phyloP scores from a whole-genome alignment of 2,797 vertebrate species.

The Ctenosaura bakeri region DNA sequence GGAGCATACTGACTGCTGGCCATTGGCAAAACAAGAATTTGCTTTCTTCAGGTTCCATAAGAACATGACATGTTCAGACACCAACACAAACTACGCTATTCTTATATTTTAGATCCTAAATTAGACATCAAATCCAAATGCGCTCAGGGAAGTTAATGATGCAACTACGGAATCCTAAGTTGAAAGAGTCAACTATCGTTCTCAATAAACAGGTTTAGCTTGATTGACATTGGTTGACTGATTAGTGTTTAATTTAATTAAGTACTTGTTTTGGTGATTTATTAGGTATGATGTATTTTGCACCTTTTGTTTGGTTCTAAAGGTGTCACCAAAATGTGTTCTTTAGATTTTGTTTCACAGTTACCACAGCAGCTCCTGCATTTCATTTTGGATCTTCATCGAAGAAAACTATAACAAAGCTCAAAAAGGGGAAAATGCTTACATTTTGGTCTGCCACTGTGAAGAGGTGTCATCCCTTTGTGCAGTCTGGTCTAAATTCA shows the following conservation, averaged over 20 bases:
- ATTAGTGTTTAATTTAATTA: too few relatives aligned
- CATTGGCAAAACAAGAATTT: background rate
- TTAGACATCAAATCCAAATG: background rate
- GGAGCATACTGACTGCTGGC: background rate
- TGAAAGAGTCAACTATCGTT: background rate
- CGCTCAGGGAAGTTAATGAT: background rate
- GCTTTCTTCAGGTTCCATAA: background rate
- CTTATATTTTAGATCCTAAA: background rate
- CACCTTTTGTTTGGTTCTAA: too few relatives aligned
- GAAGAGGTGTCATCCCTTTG: conserved; percentile 25
- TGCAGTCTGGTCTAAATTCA: conserved; percentile 49
- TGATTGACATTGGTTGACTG: too few relatives aligned
- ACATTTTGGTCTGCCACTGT: conserved; percentile 65
- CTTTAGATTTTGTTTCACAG: too few relatives aligned
- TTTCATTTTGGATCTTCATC: too few relatives aligned
- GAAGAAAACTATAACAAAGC: too few relatives aligned
- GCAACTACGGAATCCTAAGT: background rate
- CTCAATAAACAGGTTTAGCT: background rate
- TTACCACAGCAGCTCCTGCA: too few relatives aligned
- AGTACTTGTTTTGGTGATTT: too few relatives aligned
- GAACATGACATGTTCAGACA: too few relatives aligned
- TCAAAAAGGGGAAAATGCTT: conserved; percentile 45
- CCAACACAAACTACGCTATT: background rate
- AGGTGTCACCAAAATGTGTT: too few relatives aligned
- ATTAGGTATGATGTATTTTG: too few relatives aligned